Evolutionary conservation across 2,888 invertebrate species (phyloP).

Genomic region (Clistopyga incitator): DNA sequence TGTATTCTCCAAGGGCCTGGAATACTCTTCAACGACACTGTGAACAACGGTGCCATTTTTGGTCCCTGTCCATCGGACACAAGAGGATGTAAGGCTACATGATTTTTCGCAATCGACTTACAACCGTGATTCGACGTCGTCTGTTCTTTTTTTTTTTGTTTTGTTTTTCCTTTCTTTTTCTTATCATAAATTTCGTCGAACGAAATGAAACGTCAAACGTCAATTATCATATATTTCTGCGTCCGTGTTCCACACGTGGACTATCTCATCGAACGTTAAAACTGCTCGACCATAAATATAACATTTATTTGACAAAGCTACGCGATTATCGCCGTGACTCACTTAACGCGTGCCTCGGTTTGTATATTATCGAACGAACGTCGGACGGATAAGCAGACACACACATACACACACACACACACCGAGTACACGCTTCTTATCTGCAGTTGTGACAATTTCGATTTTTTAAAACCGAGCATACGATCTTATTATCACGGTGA

Average conservation of each 20-base stretch:
- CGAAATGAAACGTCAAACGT: constrained; percentile 23
- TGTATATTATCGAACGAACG: not conserved
- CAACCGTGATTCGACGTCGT: constrained; percentile 21
- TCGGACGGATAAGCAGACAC: constrained; percentile 16
- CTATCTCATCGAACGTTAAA: constrained; percentile 4
- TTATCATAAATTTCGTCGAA: constrained; percentile 8
- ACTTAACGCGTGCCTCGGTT: constrained; percentile 25
- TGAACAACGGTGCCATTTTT: constrained; percentile 89
- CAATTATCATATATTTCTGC: no score
- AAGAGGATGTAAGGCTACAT: constrained; percentile 87
- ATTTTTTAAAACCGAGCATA: constrained; percentile 5
- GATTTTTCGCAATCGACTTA: constrained; percentile 15
- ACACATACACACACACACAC: not conserved
- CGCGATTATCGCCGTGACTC: constrained; percentile 56
- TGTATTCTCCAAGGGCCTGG: constrained; percentile 95
- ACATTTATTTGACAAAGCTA: constrained; percentile 18
- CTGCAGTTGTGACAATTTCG: constrained; percentile 11
- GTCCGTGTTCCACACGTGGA: not conserved
- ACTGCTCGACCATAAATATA: constrained; percentile 1
- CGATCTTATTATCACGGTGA: not conserved
- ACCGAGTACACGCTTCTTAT: constrained; percentile 1
- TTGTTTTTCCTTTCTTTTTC: constrained; percentile 14
- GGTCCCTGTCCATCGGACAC: constrained; percentile 91
- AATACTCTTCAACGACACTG: constrained; percentile 89
- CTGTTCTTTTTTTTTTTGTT: not conserved